These are phyloP conservation scores for Artemia sp. DNA, from an alignment of 2,888 invertebrate species.

Conservation along the genomic window DNA sequence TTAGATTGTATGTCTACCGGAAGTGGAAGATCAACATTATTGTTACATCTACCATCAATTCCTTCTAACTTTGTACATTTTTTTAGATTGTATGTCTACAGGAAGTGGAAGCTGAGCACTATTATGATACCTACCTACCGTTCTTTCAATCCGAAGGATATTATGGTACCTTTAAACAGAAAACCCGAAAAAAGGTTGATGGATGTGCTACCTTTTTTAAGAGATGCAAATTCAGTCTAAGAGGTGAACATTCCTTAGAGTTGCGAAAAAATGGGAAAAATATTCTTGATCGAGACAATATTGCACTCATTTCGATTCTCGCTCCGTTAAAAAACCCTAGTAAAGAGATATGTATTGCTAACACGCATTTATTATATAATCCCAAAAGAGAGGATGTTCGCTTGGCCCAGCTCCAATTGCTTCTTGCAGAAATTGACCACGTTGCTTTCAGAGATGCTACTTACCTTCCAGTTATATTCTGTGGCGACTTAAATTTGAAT, in stretches of 20 bases:
- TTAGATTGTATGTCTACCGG: no score
- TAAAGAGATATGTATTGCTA: constrained; percentile 51
- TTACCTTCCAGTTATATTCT: constrained; percentile 62
- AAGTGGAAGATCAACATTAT: no score
- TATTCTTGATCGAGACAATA: constrained; percentile 65
- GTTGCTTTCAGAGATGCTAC: constrained; percentile 40
- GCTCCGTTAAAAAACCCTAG: constrained; percentile 33
- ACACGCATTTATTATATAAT: constrained; percentile 87
- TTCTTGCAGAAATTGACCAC: constrained; percentile 68
- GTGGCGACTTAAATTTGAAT: constrained; percentile 80
- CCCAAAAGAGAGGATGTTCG: constrained; percentile 72
- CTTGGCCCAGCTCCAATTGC: constrained; percentile 63
- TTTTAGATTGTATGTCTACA: constrained; percentile 66
- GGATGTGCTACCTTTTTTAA: constrained; percentile 81
- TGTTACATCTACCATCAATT: no score
- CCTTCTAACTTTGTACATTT: constrained; percentile 22
- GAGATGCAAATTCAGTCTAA: constrained; percentile 44
- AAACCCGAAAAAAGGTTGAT: constrained; percentile 60
- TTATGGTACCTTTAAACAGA: constrained; percentile 56
- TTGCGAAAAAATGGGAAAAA: constrained; percentile 41
- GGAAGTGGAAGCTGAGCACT: constrained; percentile 69
- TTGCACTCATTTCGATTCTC: constrained; percentile 63
- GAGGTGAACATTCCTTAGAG: constrained; percentile 51
- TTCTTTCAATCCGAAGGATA: constrained; percentile 42
- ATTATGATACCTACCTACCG: constrained; percentile 42